Conservation (phyloP, 1,140 invertebrate species). For the Cylas formicarius region DNA sequence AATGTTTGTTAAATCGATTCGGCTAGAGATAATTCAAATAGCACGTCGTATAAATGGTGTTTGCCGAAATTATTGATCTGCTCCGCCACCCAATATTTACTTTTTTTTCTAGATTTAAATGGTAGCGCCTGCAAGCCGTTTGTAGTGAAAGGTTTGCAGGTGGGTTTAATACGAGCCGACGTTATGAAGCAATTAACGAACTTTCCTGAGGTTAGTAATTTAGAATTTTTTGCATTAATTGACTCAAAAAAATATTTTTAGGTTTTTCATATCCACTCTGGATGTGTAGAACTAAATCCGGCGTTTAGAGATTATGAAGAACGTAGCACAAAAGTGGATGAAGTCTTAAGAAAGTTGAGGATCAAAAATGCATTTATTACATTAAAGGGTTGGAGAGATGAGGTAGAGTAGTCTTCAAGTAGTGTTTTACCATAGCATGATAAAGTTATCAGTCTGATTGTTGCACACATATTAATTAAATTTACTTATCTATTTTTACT, state of each 20-base stretch:
- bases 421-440: background rate
- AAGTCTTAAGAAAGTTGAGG: constrained; percentile 67
- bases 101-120: constrained; percentile 26
- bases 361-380: constrained; percentile 56
- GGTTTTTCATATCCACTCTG: constrained; percentile 63
- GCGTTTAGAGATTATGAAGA: constrained; percentile 76
- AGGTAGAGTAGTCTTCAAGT: constrained; percentile 48
- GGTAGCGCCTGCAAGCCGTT: constrained; percentile 74
- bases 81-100: constrained; percentile 14
- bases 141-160: constrained; percentile 77
- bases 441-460: background rate
- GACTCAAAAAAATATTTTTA: constrained; percentile 28
- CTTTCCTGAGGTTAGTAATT: constrained; percentile 67
- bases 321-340: constrained; percentile 68
- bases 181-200: constrained; percentile 69
- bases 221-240: constrained; percentile 6
- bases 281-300: constrained; percentile 73
- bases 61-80: constrained; percentile 27
- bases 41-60: no score
- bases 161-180: constrained; percentile 77
- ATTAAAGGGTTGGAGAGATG: constrained; percentile 84
- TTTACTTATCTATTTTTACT: no score
- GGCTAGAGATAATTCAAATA: no score
- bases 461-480: no score
- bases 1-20: background rate